Evolutionary conservation across 2,113 vertebrate genomes (phyloP).

Genomic region (human (Homo sapiens)): DNA sequence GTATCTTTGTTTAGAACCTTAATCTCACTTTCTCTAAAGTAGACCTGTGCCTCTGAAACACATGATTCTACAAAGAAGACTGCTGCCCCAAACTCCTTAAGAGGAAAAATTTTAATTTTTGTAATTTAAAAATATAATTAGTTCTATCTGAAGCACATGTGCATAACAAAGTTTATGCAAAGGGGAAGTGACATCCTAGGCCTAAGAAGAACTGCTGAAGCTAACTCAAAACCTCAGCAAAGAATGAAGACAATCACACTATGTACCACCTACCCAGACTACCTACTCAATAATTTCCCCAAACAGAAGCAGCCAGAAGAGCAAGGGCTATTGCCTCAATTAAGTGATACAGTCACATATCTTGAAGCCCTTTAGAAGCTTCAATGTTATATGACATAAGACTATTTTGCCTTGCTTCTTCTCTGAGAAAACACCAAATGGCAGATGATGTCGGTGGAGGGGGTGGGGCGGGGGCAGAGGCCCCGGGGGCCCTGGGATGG

Average conservation of each 20-base stretch:
- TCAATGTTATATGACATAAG: not conserved
- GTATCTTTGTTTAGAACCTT: not conserved
- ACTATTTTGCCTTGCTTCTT: not conserved
- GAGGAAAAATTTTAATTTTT: constrained; percentile 32
- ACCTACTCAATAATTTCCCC: constrained; percentile 62
- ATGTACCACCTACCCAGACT: not conserved
- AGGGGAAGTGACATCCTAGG: constrained; percentile 7
- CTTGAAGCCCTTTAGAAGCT: constrained; percentile 48
- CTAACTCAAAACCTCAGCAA: constrained; percentile 61
- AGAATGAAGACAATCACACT: constrained; percentile 53
- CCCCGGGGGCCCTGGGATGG: no score
- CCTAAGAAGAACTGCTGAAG: constrained; percentile 38
- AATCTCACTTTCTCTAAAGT: constrained; percentile 45
- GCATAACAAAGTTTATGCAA: constrained; percentile 15
- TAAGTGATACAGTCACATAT: constrained; percentile 28
- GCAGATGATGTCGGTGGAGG: no score
- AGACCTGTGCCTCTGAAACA: constrained; percentile 28
- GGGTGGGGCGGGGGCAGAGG: no score
- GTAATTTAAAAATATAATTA: constrained; percentile 12
- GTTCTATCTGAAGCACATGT: not conserved
- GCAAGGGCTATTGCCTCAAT: constrained; percentile 44
- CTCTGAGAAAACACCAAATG: no score
- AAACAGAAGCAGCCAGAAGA: constrained; percentile 56
- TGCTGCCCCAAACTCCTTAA: not conserved
- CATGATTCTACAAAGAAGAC: not conserved